Conservation (phyloP, 2,888 invertebrate species). For the Drosophila setosimentum region DNA sequence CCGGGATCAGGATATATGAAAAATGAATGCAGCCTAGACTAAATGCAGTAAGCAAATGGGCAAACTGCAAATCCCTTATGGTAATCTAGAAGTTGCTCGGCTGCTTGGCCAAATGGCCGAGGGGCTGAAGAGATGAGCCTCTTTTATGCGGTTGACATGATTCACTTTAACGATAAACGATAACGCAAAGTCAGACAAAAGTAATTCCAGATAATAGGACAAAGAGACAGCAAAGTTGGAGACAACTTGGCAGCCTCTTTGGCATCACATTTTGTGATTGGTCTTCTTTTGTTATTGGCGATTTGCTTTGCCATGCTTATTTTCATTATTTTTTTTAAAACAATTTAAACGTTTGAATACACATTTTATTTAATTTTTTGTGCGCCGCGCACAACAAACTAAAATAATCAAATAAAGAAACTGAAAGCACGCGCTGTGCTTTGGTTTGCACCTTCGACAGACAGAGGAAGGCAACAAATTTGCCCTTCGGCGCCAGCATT, state of each 20-base stretch:
- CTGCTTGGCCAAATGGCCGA: background rate
- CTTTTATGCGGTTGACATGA: slow-evolving; percentile 82
- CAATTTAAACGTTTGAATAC: slow-evolving; percentile 79
- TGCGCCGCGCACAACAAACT: slow-evolving; percentile 55
- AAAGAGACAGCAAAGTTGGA: slow-evolving; percentile 57
- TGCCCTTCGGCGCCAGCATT: slow-evolving; percentile 68
- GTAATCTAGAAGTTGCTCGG: slow-evolving; percentile 74
- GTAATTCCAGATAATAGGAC: slow-evolving; percentile 49
- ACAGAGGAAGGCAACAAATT: slow-evolving; percentile 56
- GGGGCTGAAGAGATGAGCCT: slow-evolving; percentile 11
- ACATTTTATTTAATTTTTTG: slow-evolving; percentile 79
- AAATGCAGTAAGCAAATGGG: slow-evolving; percentile 35
- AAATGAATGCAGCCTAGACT: slow-evolving; percentile 71
- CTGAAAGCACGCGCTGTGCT: slow-evolving; percentile 38
- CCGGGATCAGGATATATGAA: slow-evolving; percentile 63
- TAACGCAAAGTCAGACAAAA: slow-evolving; percentile 61
- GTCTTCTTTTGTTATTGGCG: background rate
- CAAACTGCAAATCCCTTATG: slow-evolving; percentile 69
- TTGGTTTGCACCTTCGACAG: slow-evolving; percentile 36
- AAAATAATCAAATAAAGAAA: slow-evolving; percentile 73
- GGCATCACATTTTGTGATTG: slow-evolving; percentile 50
- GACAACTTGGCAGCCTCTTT: slow-evolving; percentile 75
- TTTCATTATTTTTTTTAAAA: slow-evolving; percentile 38
- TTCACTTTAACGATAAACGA: slow-evolving; percentile 83
- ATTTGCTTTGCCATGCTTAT: slow-evolving; percentile 1